Evolutionary conservation across 1,140 invertebrate genomes (phyloP).

Genomic region (Megalonaias nervosa): DNA sequence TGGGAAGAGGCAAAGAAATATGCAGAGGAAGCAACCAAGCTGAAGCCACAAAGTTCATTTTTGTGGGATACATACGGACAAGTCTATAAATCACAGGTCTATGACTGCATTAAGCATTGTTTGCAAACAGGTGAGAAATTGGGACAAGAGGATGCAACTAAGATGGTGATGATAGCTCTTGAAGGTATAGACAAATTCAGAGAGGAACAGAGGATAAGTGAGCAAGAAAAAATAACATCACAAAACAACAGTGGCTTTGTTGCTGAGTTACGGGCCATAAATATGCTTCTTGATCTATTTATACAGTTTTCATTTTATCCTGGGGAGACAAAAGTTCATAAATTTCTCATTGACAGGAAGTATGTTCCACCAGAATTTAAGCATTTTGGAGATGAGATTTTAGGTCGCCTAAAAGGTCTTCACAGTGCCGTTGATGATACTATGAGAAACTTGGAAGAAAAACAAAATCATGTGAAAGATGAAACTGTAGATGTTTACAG

Average conservation of each 20-base stretch:
- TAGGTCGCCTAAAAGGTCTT: slow-evolving; percentile 22
- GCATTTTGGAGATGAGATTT: slow-evolving; percentile 7
- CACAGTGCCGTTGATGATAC: slow-evolving; percentile 15
- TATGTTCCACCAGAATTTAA: slow-evolving; percentile 5
- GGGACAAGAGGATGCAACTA: slow-evolving; percentile 14
- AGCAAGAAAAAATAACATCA: slow-evolving; percentile 19
- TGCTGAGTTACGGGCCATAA: slow-evolving; percentile 35
- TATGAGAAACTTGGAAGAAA: slow-evolving; percentile 37
- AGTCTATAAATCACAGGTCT: slow-evolving; percentile 38
- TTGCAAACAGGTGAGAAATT: slow-evolving; percentile 15
- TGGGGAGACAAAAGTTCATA: slow-evolving; percentile 17
- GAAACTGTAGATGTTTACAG: slow-evolving; percentile 15
- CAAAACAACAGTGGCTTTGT: slow-evolving; percentile 37
- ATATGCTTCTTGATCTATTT: slow-evolving; percentile 19
- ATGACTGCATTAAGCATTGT: slow-evolving; percentile 8
- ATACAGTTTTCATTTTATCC: slow-evolving; percentile 10
- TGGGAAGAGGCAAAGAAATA: slow-evolving; percentile 41
- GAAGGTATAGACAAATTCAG: slow-evolving; percentile 38
- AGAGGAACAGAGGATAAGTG: slow-evolving; percentile 40
- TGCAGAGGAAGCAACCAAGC: slow-evolving; percentile 33
- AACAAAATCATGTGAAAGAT: slow-evolving; percentile 35
- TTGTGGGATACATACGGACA: slow-evolving; percentile 52
- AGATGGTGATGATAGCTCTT: slow-evolving; percentile 21
- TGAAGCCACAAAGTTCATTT: slow-evolving; percentile 41
- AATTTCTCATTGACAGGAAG: slow-evolving; percentile 23